Evolutionary conservation across 2,888 invertebrate species (phyloP), one percentile per base, ranked within the genome.

Genomic region (Smittia aterrima): DNA sequence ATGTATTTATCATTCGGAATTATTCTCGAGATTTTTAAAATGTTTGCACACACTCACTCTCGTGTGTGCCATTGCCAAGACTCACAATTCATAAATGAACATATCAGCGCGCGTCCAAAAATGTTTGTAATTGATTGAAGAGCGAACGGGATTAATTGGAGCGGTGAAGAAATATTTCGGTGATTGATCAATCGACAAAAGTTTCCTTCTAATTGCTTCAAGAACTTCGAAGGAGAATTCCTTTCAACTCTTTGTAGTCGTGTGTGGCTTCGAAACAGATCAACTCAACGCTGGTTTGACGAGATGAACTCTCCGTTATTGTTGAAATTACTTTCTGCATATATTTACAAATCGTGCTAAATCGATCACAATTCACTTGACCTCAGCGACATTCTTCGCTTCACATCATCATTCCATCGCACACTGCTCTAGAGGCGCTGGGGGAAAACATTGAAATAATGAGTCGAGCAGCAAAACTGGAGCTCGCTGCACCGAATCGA

Each of bases 1-100:
- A 11, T 22, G 54, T 54, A 71, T 71, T 71, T 71, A 71, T 71
- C 70, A 71, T 68, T 68, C 13, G 20, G 54, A 53, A 47, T 70
- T 70, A 40, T 72, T 72, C 9, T 72, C 38, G n/a, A 72, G 20
- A 72, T 72, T 72, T 58, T 40, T 62, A 27, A 62, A 72, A 62
- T 72, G 32, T 32, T 32, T 71, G 54, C 54, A 54, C 58, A 22
- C 22, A 22, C 22, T 13, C 38, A 38, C 38, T 38, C 6, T 38
- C 38, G 4, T 11, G 38, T 38, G 6, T 38, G 38, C 38, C 38
- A 38, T n/a, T 32, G 32, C 32, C 32, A 32, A n/a, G 47, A 13
- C 3, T 47, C 47, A 1, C 58, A 22, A 58, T 58, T 22, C 58
- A 58, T 58, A 58, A 58, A 58, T 58, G 18, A 58, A 58, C 58